A percentile compares a stretch with the other conserved stretches of the same genome.
Conservation (phyloP, 2,888 invertebrate species). For the Amblyjoppa proteus region DNA sequence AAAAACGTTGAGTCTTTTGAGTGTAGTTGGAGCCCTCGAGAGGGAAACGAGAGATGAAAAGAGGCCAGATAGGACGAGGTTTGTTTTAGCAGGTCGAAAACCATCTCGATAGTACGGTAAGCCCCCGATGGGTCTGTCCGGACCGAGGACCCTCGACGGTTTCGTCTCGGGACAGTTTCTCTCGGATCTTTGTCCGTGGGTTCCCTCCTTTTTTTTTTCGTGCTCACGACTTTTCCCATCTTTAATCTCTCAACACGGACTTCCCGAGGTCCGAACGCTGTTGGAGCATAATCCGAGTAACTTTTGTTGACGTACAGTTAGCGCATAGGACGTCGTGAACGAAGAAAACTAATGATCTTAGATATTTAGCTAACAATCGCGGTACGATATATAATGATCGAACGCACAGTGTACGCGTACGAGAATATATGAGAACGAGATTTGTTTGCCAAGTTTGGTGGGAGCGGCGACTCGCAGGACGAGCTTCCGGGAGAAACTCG, state of each 20-base stretch:
- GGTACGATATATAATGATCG: neutral
- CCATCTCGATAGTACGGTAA: slow-evolving; percentile 51
- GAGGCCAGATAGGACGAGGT: slow-evolving; percentile 74
- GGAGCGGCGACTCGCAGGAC: slow-evolving; percentile 47
- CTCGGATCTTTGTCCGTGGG: slow-evolving; percentile 3
- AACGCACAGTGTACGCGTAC: slow-evolving; percentile 1
- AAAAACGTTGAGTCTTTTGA: slow-evolving; percentile 6
- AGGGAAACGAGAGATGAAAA: slow-evolving; percentile 37
- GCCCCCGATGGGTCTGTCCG: slow-evolving; percentile 1
- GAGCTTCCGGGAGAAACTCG: slow-evolving; percentile 70
- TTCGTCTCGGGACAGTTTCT: slow-evolving; percentile 62
- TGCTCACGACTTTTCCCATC: slow-evolving; percentile 9
- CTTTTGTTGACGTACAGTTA: neutral
- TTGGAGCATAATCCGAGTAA: neutral
- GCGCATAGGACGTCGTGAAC: no score
- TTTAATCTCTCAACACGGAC: neutral
- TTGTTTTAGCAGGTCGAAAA: slow-evolving; percentile 80
- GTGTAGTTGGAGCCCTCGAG: neutral
- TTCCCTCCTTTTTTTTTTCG: slow-evolving; percentile 41
- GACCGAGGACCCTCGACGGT: slow-evolving; percentile 68
- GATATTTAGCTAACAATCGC: neutral
- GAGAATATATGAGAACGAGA: slow-evolving; percentile 26
- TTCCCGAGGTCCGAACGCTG: neutral
- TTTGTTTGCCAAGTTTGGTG: slow-evolving; percentile 66
- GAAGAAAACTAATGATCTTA: no score